Evolutionary conservation across 2,797 vertebrate species (phyloP), one percentile per base, ranked within the genome.

Genomic region (Eulemur rubriventer): DNA sequence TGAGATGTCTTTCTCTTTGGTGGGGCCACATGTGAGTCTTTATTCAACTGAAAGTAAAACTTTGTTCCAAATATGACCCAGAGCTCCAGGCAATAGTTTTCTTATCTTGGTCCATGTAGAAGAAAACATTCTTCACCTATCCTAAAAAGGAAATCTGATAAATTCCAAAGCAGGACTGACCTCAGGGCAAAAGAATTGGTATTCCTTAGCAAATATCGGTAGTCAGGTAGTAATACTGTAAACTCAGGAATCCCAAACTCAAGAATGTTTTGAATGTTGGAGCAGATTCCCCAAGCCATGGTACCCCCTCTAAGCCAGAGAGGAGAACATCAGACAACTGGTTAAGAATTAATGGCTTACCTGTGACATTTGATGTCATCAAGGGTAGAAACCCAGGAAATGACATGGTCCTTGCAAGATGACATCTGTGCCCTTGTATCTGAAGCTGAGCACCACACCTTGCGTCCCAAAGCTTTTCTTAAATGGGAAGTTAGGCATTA

Each of bases 361-460:
- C 41, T 28, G 2, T 63, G n/a, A 52, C 69, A 82, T 55, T 72
- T 50, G 20, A 41, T 55, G 2, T 50, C 79, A 81, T 38, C 35
- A 95, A 96, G 38, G 18, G 48, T 75, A 46, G 35, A 96, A 95
- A 78, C 43, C 41, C 38, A 65, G 52, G n/a, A 78, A 78, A 55
- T 73, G 46, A 57, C 63, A 48, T 46, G 61, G 61, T 24, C 8
- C 38, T 48, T 50, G 13, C 35, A 24, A 67, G 46, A 30, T 63
- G 30, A 85, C 61, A 57, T 50, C 48, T 69, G 41, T 70, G 12
- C 52, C 93, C 70, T 83, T 14, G 20, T 55, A 8, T 88, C 72
- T 73, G 79, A 92, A 92, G 69, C 22, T 55, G 50, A 38, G 38
- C 28, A 41, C 69, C 43, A 69, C 41, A 33, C 3, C 67, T 91